Evolutionary conservation across 2,888 invertebrate genomes (phyloP).

Genomic region (Omphaloscelis lunosa): DNA sequence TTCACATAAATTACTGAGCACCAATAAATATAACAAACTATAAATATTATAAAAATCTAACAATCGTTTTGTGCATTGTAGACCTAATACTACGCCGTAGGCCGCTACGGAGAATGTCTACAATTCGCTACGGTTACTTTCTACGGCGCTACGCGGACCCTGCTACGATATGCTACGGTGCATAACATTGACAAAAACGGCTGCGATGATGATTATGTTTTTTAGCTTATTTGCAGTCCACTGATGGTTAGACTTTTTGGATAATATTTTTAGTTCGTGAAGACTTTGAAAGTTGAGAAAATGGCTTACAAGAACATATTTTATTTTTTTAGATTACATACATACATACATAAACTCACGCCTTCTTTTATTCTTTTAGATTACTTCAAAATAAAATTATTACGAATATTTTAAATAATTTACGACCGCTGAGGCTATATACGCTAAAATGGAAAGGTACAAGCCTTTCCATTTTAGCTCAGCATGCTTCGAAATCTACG

Average conservation of each 20-base stretch:
- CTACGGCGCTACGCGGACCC: constrained; percentile 64
- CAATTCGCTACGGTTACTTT: constrained; percentile 54
- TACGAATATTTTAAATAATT: neutral
- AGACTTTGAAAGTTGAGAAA: no score
- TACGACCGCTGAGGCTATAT: no score
- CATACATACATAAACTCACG: no score
- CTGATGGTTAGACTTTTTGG: neutral
- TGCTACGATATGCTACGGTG: constrained; percentile 58
- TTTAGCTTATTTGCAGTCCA: no score
- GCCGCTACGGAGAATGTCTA: constrained; percentile 49
- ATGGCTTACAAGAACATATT: neutral
- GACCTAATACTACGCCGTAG: constrained; percentile 62
- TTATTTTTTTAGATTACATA: neutral
- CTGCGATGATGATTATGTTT: neutral
- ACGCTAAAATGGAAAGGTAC: no score
- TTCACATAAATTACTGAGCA: constrained; percentile 56
- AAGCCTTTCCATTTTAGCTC: neutral
- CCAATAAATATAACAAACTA: constrained; percentile 54
- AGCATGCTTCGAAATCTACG: neutral
- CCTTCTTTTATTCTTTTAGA: neutral
- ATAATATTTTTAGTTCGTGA: neutral
- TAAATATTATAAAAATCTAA: constrained; percentile 52
- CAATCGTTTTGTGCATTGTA: constrained; percentile 43
- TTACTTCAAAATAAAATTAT: neutral
- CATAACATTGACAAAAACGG: neutral